Percentiles rank a stretch among this genome's conserved stretches.
These are phyloP conservation scores for Meleagris gallopavo DNA, from an alignment of 2,113 vertebrate species.

Conservation along the genomic window DNA sequence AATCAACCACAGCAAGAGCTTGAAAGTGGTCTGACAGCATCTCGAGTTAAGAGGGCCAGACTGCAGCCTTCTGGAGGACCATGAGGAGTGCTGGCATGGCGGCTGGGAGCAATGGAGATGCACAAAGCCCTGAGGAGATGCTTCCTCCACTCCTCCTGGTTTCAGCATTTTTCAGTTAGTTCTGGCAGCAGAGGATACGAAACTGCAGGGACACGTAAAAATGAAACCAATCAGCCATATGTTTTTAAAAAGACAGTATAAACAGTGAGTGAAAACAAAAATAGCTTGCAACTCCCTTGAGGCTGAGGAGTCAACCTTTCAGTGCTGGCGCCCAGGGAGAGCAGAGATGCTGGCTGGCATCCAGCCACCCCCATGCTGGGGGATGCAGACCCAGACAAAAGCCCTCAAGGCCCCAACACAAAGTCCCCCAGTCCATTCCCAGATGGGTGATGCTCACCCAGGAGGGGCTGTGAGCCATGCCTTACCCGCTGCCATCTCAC, in stretches of 20 bases:
- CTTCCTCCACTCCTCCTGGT: not conserved
- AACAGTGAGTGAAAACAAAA: slow-evolving; percentile 3
- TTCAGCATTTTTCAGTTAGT: slow-evolving; percentile 12
- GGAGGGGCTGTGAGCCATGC: not conserved
- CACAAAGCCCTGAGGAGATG: not conserved
- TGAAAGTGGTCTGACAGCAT: not conserved
- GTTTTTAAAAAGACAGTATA: not conserved
- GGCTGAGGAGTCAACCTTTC: not conserved
- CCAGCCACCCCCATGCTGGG: not conserved
- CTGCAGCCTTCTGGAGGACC: not conserved
- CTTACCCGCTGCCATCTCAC: not conserved
- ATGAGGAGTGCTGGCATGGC: not conserved
- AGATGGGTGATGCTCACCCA: not conserved
- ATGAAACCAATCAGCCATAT: slow-evolving; percentile 36
- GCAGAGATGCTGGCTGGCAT: not conserved
- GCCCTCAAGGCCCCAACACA: not conserved
- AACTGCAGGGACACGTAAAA: slow-evolving; percentile 29
- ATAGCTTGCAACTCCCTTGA: not conserved
- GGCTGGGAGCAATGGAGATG: not conserved
- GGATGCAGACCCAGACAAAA: not conserved
- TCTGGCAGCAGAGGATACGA: slow-evolving; percentile 5
- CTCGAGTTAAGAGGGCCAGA: not conserved
- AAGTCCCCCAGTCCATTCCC: not conserved
- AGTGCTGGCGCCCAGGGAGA: not conserved
- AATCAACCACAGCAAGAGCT: not conserved